Percentiles rank a stretch among this genome's conserved stretches.
Evolutionary conservation across 2,797 vertebrate species (phyloP).

Genomic region (Danio kyathit): DNA sequence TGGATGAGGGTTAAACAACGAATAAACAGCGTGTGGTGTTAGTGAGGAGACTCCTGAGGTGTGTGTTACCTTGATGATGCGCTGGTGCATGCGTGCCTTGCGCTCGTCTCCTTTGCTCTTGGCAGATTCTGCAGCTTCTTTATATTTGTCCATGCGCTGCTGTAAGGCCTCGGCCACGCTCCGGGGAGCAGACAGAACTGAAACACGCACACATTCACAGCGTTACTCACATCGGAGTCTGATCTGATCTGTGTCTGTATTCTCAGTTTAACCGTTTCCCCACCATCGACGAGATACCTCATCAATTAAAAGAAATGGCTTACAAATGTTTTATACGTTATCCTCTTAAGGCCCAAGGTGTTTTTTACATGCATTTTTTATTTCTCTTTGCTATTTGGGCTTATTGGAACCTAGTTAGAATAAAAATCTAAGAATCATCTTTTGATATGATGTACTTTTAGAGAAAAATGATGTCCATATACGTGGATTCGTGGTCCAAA

Average conservation of each 20-base stretch:
- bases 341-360: too few species aligned
- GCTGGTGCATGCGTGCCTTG: constrained; percentile 92
- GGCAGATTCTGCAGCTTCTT: constrained; percentile 83
- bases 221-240: background rate
- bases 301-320: too few species aligned
- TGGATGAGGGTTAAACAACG: background rate
- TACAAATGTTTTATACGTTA: too few species aligned
- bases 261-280: background rate
- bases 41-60: background rate
- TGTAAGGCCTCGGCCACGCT: constrained; percentile 87
- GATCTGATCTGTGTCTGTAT: background rate
- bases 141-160: constrained; percentile 91
- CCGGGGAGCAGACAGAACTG: constrained; percentile 77
- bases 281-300: too few species aligned
- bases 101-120: constrained; percentile 89
- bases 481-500: too few species aligned
- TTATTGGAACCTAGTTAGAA: too few species aligned
- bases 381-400: too few species aligned
- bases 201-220: constrained; percentile 35
- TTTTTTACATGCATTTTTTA: too few species aligned
- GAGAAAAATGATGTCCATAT: too few species aligned
- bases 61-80: constrained; percentile 86
- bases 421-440: too few species aligned
- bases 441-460: too few species aligned
- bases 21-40: background rate